A percentile compares a stretch with the other conserved stretches of the same genome.
These are phyloP conservation scores for Dendrolimus punctatus DNA, from an alignment of 1,140 invertebrate species.

Conservation along the genomic window DNA sequence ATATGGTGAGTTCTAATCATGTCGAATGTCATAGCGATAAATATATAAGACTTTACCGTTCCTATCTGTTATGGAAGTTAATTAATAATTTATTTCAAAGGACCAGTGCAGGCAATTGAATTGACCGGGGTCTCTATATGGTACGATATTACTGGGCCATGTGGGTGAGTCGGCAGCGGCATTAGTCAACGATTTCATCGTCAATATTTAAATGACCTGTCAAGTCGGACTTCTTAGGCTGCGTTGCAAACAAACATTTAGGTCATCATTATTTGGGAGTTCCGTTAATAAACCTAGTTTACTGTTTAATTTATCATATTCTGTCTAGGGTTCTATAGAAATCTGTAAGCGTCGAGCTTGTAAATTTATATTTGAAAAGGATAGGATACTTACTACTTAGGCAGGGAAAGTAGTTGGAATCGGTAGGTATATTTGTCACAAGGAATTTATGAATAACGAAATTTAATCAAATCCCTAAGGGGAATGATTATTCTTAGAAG, in stretches of 20 bases:
- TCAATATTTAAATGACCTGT: constrained; percentile 12
- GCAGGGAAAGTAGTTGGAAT: too few species aligned
- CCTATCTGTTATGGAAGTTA: constrained; percentile 30
- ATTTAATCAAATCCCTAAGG: too few species aligned
- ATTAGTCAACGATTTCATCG: constrained; percentile 23
- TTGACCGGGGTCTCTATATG: constrained; percentile 29
- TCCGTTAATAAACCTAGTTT: not conserved
- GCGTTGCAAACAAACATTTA: not conserved
- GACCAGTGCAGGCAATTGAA: constrained; percentile 24
- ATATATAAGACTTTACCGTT: constrained; percentile 19
- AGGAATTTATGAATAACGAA: too few species aligned
- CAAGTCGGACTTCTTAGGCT: not conserved
- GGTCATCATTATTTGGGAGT: not conserved
- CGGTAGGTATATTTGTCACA: too few species aligned
- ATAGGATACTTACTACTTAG: too few species aligned
- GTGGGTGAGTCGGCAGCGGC: constrained; percentile 35
- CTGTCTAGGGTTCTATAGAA: too few species aligned
- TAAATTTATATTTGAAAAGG: too few species aligned
- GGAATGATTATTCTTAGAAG: too few species aligned
- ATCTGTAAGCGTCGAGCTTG: too few species aligned
- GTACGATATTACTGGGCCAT: constrained; percentile 20
- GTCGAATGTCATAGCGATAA: not conserved
- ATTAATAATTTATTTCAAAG: constrained; percentile 37
- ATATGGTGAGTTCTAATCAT: constrained; percentile 29
- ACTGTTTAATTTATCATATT: too few species aligned